These are phyloP conservation scores for Leptoteleia sp. DNA, from an alignment of 1,140 invertebrate species.

Conservation along the genomic window DNA sequence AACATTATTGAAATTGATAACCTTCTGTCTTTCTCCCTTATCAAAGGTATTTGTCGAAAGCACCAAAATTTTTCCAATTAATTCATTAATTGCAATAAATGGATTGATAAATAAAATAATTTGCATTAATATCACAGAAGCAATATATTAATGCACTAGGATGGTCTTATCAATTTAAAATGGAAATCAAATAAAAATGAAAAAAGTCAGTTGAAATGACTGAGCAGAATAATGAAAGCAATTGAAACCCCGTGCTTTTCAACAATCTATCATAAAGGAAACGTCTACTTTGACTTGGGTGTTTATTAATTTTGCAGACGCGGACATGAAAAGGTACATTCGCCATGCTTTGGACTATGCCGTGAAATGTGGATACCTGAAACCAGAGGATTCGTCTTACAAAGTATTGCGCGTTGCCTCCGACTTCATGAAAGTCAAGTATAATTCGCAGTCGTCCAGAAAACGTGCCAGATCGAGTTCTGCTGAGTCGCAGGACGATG, in stretches of 20 bases:
- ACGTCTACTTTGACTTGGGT: no score
- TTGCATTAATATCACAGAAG: no score
- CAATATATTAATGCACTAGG: no score
- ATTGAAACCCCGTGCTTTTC: no score
- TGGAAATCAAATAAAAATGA: no score
- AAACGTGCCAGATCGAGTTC: slow-evolving; percentile 22
- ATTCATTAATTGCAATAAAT: no score
- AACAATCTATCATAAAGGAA: no score
- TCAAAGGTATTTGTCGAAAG: background rate
- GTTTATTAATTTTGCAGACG: slow-evolving; percentile 42
- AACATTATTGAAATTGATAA: background rate
- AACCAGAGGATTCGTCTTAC: slow-evolving; percentile 58
- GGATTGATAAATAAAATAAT: no score
- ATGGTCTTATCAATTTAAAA: no score
- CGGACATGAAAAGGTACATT: slow-evolving; percentile 66
- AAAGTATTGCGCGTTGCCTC: slow-evolving; percentile 69
- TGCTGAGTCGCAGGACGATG: slow-evolving; percentile 4
- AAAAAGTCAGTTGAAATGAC: no score
- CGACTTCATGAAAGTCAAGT: slow-evolving; percentile 52
- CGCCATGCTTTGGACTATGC: slow-evolving; percentile 69
- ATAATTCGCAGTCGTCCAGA: background rate
- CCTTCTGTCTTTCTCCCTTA: background rate
- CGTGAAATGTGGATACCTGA: slow-evolving; percentile 68
- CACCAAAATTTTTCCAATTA: no score
- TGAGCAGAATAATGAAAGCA: no score